Evolutionary conservation across 2,113 vertebrate species (phyloP), one percentile per base, ranked within the genome.

Genomic region (Hypanus sabinus): DNA sequence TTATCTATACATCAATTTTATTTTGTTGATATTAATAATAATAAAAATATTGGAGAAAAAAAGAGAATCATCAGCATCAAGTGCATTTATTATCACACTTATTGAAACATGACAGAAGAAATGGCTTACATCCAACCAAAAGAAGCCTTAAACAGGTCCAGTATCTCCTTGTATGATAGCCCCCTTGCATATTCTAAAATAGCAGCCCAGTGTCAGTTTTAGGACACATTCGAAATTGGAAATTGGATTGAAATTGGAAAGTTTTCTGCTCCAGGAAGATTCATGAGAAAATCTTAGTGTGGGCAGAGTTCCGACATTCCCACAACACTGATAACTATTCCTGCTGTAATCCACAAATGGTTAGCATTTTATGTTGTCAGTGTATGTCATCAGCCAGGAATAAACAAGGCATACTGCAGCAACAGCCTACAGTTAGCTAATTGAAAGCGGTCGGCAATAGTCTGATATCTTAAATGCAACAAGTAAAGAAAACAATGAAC

Each of bases 281-380:
- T 57, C 57, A 62, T 62, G 57, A 60, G 83, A 62, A 87, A 62
- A 62, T 62, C 55, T 65, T 65, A 33, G n/a, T 33, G 27, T 2
- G 18, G 30, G 85, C 60, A 90, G 60, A 90, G 16, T 90, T 85
- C 55, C 46, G 30, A 11, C 12, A 24, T 85, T 65, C 85, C 60
- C 85, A 36, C 60, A 90, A 68, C 30, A 20, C 62, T 68, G 60
- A 90, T n/a, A 65, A 90, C 60, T 18, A 90, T 36, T 33, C 65
- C 60, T 33, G 85, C 30, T 88, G 85, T n/a, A n/a, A 65, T 62
- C 55, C 85, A 88, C 85, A 88, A 88, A 88, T 33, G 30, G 85
- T 90, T 65, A 90, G 14, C 5, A 57, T 88, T 87, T 88, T 57
- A 88, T 65, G 60, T n/a, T 33, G 18, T 5, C 20, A 65, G n/a